Conservation (phyloP, 23 tunicate genomes). For the Corella eumyota region DNA sequence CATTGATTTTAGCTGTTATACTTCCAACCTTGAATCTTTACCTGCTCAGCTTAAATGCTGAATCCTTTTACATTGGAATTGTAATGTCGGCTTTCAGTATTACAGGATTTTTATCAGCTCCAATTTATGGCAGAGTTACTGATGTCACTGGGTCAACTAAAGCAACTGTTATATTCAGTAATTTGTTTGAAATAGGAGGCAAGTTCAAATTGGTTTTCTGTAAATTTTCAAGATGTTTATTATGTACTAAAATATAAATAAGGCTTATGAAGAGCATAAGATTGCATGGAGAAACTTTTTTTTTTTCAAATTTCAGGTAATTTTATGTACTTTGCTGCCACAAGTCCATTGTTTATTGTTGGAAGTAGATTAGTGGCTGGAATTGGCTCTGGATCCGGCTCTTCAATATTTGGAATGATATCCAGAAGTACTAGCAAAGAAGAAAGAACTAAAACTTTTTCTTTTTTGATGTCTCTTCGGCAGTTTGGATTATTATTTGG, state of each 20-base stretch:
- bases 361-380: constrained; percentile 70
- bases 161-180: constrained; percentile 31
- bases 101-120: constrained; percentile 69
- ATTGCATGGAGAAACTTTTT: no score
- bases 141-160: constrained; percentile 60
- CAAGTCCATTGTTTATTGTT: constrained; percentile 27
- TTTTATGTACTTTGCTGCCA: constrained; percentile 57
- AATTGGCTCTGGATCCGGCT: constrained; percentile 79
- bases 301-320: constrained; percentile 45
- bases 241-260: no score
- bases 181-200: constrained; percentile 81
- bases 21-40: constrained; percentile 68
- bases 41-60: constrained; percentile 25
- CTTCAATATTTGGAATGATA: constrained; percentile 75
- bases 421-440: constrained; percentile 45
- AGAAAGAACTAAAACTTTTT: constrained; percentile 64
- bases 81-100: constrained; percentile 81
- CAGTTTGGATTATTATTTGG: constrained; percentile 79
- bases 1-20: constrained; percentile 59
- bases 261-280: no score
- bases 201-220: no score
- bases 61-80: constrained; percentile 45
- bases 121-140: constrained; percentile 68
- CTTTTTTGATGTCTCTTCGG: constrained; percentile 65
- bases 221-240: no score